A percentile compares a stretch with the other conserved stretches of the same genome.
Conservation (phyloP, 1,140 invertebrate genomes). For the Sarcophaga bullata region DNA sequence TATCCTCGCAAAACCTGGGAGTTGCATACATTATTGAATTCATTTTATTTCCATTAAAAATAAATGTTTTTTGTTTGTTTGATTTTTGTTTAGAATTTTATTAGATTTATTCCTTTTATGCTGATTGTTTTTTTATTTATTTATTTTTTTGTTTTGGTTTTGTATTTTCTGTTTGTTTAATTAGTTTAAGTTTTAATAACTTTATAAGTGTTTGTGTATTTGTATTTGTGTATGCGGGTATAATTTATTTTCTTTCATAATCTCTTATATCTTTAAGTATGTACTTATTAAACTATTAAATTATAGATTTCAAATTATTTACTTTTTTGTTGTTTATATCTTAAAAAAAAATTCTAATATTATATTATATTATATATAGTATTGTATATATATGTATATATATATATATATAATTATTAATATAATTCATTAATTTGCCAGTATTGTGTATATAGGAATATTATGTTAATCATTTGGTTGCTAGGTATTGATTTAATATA, state of each 20-base stretch:
- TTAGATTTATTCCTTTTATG: too few species aligned
- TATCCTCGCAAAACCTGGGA: too few species aligned
- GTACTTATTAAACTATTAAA: not conserved
- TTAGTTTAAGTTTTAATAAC: too few species aligned
- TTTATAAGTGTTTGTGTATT: too few species aligned
- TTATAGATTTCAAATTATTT: constrained; percentile 21
- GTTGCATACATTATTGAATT: too few species aligned
- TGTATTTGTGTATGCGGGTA: too few species aligned
- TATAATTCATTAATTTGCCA: constrained; percentile 32
- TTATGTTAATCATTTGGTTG: constrained; percentile 47
- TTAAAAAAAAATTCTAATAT: constrained; percentile 29
- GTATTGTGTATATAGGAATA: constrained; percentile 47
- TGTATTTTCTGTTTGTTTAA: not conserved
- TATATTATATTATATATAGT: constrained; percentile 41
- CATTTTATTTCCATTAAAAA: too few species aligned
- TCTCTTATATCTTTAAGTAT: not conserved
- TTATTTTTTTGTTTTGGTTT: not conserved
- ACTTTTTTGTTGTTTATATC: constrained; percentile 39
- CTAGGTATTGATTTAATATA: constrained; percentile 40
- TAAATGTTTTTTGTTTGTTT: too few species aligned
- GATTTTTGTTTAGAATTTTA: too few species aligned
- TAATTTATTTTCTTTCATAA: too few species aligned
- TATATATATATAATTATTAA: constrained; percentile 34
- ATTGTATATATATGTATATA: constrained; percentile 36
- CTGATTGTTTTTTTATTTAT: too few species aligned